A percentile compares a stretch with the other conserved stretches of the same genome.
phyloP scores from a whole-genome alignment of 1,140 invertebrate species.

The Caenorhabditis briggsae region DNA sequence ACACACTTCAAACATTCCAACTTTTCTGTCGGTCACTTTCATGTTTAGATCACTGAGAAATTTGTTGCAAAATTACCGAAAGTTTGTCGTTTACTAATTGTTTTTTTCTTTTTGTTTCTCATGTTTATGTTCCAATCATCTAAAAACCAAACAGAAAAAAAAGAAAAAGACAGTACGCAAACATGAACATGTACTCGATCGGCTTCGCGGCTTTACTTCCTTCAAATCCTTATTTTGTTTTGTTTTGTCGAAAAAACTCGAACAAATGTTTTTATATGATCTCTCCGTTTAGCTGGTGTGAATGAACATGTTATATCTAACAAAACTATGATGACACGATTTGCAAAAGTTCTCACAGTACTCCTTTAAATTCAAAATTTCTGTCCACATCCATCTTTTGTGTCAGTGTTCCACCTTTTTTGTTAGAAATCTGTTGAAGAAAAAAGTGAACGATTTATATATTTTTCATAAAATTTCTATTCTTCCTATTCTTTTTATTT shows the following conservation, averaged over 20 bases:
- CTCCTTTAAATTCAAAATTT: not conserved
- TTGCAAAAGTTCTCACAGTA: not conserved
- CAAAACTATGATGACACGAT: not conserved
- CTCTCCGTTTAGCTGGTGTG: not conserved
- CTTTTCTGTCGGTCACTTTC: constrained; percentile 50
- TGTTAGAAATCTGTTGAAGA: not conserved
- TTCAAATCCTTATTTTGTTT: constrained; percentile 37
- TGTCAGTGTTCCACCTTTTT: not conserved
- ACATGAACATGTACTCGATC: constrained; percentile 46
- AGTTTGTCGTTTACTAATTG: not conserved
- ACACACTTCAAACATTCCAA: constrained; percentile 22
- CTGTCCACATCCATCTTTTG: not conserved
- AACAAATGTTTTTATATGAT: not conserved
- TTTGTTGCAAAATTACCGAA: not conserved
- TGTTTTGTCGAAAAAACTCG: constrained; percentile 14
- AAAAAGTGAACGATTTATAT: too few relatives aligned
- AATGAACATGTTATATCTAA: constrained; percentile 7
- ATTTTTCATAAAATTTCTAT: too few relatives aligned
- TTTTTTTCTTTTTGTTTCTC: not conserved
- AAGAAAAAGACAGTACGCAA: constrained; percentile 13
- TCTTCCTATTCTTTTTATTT: too few relatives aligned
- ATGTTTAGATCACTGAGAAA: constrained; percentile 3
- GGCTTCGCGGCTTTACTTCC: not conserved
- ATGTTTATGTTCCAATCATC: not conserved
- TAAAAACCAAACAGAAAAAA: constrained; percentile 28